Evolutionary conservation across 2,888 invertebrate genomes (phyloP).

Genomic region (Oxystoma pomonae): DNA sequence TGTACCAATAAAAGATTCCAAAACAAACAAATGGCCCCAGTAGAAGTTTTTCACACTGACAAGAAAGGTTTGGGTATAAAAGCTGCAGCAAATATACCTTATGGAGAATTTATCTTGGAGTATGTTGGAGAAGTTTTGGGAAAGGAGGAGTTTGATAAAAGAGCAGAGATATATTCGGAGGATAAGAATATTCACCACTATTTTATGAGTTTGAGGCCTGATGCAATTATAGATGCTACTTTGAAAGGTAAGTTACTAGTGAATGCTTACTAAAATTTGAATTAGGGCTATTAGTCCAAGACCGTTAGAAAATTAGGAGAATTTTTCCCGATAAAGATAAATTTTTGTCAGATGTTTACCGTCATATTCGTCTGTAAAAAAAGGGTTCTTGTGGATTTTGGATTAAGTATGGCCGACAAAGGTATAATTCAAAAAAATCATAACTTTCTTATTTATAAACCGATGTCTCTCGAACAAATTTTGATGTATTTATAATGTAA

Average conservation of each 20-base stretch:
- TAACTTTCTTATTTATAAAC: too few species aligned
- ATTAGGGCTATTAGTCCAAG: too few species aligned
- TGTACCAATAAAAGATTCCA: constrained; percentile 96
- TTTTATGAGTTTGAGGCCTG: constrained; percentile 94
- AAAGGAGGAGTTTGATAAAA: constrained; percentile 80
- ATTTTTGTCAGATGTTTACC: too few species aligned
- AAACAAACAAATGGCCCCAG: constrained; percentile 75
- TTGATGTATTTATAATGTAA: too few species aligned
- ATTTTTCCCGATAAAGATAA: too few species aligned
- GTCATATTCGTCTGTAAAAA: not conserved
- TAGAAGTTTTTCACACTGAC: constrained; percentile 86
- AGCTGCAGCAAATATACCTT: constrained; percentile 65
- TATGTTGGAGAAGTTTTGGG: constrained; percentile 97
- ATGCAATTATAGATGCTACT: constrained; percentile 95
- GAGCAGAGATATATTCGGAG: constrained; percentile 85
- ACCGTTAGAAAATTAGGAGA: not conserved
- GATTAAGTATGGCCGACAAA: too few species aligned
- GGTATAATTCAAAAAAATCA: too few species aligned
- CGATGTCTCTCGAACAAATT: too few species aligned
- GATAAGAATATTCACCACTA: constrained; percentile 92
- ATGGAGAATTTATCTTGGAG: constrained; percentile 93
- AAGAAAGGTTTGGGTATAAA: constrained; percentile 94
- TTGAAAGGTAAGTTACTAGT: constrained; percentile 64
- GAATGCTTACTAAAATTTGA: not conserved
- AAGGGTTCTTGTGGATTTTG: too few species aligned